Percentiles rank a stretch among this genome's conserved stretches.
Conservation (phyloP, 2,888 invertebrate species). For the Dryadula phaetusa region DNA sequence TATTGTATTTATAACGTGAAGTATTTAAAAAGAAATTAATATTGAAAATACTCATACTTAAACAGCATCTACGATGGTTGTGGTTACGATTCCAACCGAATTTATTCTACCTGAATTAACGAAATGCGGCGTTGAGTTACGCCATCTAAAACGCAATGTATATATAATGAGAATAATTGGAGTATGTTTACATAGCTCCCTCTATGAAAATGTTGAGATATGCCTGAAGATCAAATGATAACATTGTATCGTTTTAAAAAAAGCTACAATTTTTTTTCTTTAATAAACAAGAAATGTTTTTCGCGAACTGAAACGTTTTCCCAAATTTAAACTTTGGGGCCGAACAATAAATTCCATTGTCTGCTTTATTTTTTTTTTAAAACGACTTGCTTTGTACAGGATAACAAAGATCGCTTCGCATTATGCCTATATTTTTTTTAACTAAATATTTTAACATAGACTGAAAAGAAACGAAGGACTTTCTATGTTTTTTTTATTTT, state of each 20-base stretch:
- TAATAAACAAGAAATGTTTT: constrained; percentile 1
- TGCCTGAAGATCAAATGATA: too few species aligned
- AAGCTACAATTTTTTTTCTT: background rate
- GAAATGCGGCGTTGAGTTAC: too few species aligned
- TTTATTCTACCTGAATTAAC: too few species aligned
- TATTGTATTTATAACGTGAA: background rate
- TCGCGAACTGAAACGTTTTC: background rate
- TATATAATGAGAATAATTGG: too few species aligned
- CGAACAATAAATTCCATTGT: constrained; percentile 26
- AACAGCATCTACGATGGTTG: too few species aligned
- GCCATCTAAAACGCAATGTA: too few species aligned
- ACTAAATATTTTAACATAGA: background rate
- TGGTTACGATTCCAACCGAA: too few species aligned
- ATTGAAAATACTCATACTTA: too few species aligned
- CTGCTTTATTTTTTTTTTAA: background rate
- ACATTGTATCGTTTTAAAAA: too few species aligned
- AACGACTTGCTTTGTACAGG: constrained; percentile 8
- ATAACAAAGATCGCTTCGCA: constrained; percentile 7
- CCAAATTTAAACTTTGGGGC: constrained; percentile 7
- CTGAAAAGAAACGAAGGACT: background rate
- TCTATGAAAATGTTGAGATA: too few species aligned
- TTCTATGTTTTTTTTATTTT: background rate
- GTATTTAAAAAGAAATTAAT: background rate
- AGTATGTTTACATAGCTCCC: too few species aligned
- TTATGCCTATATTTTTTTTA: background rate